Evolutionary conservation across 1,140 invertebrate species (phyloP), one percentile per base, ranked within the genome.

Genomic region (Neotoxoptera formosana): DNA sequence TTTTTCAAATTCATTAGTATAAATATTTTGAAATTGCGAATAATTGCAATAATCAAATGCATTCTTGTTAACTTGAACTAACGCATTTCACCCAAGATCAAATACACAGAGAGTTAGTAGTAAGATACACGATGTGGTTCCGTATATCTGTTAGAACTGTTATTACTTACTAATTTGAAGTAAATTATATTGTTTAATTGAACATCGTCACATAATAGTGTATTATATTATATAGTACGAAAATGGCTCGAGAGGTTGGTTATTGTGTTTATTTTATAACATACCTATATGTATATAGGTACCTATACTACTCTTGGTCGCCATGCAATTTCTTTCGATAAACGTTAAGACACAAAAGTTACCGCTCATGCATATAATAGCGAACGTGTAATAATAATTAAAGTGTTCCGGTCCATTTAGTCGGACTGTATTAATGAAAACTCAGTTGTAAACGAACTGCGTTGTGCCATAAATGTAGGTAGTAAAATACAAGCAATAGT

Each of bases 401-500:
- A 60, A 56, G 36, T 45, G 7, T 90, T 90, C 51, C 36, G n/a
- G 36, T 45, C 89, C 41, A 47, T 91, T 91, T 91, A 76, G 36
- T 34, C 20, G 53, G 48, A 76, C 53, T 47, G 41, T 41, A n/a
- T 91, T 91, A 45, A 76, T 34, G 41, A 48, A 76, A 76, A 76
- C 56, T 45, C 7, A 81, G 60, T 30, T n/a, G 34, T 76, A 91
- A 91, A 91, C n/a, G 41, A 34, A 67, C 90, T 56, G 41, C 7
- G 25, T 1, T 25, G n/a, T 41, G 14, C 56, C 41, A 76, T 45
- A 76, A 91, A 91, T 9, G 25, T 9, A 45, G 60, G 36, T 91
- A 81, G 34, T 91, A 60, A 91, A 91, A 91, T 67, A n/a, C 36
- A 91, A 41, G 34, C 60, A 76, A 60, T 11, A 23, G 90, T 91